Conservation (phyloP, 2,888 invertebrate genomes). For the Steromphala cineraria region DNA sequence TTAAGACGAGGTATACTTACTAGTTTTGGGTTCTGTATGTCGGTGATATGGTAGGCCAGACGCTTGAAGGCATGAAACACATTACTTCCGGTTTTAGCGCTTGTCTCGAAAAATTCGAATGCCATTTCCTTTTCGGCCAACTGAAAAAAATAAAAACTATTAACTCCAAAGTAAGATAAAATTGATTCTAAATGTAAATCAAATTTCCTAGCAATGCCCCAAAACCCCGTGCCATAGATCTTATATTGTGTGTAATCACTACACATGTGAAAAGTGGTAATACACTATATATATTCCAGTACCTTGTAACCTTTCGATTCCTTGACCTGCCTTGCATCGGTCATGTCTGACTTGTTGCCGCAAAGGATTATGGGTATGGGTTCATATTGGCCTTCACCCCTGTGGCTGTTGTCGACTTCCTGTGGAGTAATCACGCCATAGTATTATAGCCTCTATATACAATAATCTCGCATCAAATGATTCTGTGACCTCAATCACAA, state of each 20-base stretch:
- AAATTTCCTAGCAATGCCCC: too few species aligned
- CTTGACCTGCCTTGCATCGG: conserved; percentile 49
- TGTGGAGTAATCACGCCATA: not conserved
- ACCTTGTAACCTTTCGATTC: conserved; percentile 56
- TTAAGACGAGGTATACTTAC: conserved; percentile 43
- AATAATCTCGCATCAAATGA: too few species aligned
- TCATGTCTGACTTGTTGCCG: conserved; percentile 69
- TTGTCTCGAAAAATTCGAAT: conserved; percentile 69
- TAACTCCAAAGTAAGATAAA: too few species aligned
- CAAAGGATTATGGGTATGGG: conserved; percentile 66
- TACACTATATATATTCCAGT: too few species aligned
- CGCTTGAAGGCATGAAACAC: conserved; percentile 61
- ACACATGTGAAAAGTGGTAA: too few species aligned
- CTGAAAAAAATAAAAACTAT: conserved; percentile 41
- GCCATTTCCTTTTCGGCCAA: conserved; percentile 61
- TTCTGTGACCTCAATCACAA: too few species aligned
- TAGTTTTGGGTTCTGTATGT: conserved; percentile 65
- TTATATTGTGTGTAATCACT: too few species aligned
- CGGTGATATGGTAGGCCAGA: conserved; percentile 67
- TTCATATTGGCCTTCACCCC: conserved; percentile 52
- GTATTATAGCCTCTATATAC: too few species aligned
- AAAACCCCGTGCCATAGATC: not conserved
- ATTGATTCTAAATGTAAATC: too few species aligned
- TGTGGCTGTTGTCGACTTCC: conserved; percentile 52
- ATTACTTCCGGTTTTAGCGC: conserved; percentile 67